Evolutionary conservation across 1,140 invertebrate species (phyloP), one percentile per base, ranked within the genome.

Genomic region (Idris sp.): DNA sequence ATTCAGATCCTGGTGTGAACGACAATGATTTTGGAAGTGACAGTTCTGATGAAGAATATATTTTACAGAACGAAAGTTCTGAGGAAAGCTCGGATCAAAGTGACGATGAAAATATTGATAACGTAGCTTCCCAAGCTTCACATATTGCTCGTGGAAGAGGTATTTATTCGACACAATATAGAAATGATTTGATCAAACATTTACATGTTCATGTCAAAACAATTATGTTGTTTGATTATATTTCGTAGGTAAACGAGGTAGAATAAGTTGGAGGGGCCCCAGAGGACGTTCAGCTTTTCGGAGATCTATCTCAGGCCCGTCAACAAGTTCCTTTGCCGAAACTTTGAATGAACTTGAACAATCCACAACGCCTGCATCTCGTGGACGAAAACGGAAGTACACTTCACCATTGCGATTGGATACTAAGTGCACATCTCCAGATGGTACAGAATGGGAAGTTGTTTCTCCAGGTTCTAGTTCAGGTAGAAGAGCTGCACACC

Each of bases 361-460:
- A 28, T 44, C 41, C 14, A 44, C 38, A 41, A 41, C 41, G 19
- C 41, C 19, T 44, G 14, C 26, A 30, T 14, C 26, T 26, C 25
- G 41, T 44, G 41, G 41, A 13, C 22, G 41, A 44, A 44, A 44
- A 44, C 25, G 41, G 28, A 44, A 44, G 14, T 28, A 44, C 13
- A 44, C 13, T 26, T 44, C 41, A 14, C 41, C 41, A 28, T 44
- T 44, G 14, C 41, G 25, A 28, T 44, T 30, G 11, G 14, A 28
- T 15, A 28, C 19, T 28, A 44, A 44, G 41, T 44, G 26, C 15
- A n/a, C 16, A 35, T 30, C 30, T 33, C 44, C 44, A 2, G 44
- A 49, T 49, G 44, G 30, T 33, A 49, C 44, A 49, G 30, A 49
- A 19, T 49, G 44, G 44, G 44, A 49, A 31, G 28, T 49, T 33